Conservation (phyloP, 2,888 invertebrate genomes). For the Epicampocera succincta region DNA sequence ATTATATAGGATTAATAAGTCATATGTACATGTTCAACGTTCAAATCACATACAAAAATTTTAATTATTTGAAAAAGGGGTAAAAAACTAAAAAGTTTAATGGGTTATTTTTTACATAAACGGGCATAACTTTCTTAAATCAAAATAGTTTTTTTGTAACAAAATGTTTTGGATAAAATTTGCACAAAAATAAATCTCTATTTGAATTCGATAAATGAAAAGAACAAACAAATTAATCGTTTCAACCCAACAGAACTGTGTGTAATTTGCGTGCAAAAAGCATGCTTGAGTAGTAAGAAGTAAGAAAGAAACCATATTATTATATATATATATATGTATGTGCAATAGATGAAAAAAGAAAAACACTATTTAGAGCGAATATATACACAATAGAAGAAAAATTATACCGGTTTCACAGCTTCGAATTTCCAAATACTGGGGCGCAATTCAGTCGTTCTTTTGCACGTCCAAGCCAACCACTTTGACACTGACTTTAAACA, state of each 20-base stretch:
- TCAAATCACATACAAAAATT: constrained; percentile 37
- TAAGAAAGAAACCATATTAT: neutral
- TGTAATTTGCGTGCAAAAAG: constrained; percentile 64
- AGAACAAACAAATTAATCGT: constrained; percentile 23
- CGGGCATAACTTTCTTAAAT: constrained; percentile 22
- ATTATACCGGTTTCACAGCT: too few species aligned
- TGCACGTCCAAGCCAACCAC: too few species aligned
- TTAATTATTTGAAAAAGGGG: neutral
- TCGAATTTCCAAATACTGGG: too few species aligned
- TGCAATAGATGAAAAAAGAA: too few species aligned
- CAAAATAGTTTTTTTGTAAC: neutral
- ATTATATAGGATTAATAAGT: constrained; percentile 55
- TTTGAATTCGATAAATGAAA: neutral
- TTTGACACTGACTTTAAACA: too few species aligned
- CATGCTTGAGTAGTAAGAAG: constrained; percentile 50
- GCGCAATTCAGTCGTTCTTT: too few species aligned
- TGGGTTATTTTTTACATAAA: neutral
- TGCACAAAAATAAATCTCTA: too few species aligned
- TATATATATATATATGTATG: too few species aligned
- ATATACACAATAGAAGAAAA: too few species aligned
- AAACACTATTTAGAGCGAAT: too few species aligned
- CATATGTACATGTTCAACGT: constrained; percentile 17
- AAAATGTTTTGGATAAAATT: neutral
- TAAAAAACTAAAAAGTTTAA: constrained; percentile 1
- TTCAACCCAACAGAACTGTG: constrained; percentile 16